phyloP scores from a whole-genome alignment of 2,888 invertebrate genomes.

The Oegoconia quadripuncta region DNA sequence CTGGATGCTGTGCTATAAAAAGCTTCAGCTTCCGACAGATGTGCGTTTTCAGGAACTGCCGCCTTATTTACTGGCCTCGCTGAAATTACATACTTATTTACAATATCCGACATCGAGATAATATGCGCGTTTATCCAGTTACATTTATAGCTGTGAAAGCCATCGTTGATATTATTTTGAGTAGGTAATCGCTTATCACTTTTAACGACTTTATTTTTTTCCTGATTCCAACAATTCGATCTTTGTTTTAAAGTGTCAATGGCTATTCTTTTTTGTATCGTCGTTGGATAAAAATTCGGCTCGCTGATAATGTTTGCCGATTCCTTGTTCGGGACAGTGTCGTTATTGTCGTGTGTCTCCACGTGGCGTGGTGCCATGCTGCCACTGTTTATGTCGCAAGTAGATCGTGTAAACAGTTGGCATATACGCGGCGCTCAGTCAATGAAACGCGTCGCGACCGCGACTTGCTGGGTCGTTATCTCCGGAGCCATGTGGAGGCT shows the following conservation, averaged over 20 bases:
- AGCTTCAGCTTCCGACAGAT: slow-evolving; percentile 46
- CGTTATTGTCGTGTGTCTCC: neutral
- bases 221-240: neutral
- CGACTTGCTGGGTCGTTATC: slow-evolving; percentile 36
- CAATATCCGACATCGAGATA: neutral
- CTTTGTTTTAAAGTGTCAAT: neutral
- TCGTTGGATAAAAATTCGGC: slow-evolving; percentile 1
- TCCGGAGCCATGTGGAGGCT: slow-evolving; percentile 62
- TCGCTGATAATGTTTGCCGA: neutral
- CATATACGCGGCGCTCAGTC: slow-evolving; percentile 49
- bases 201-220: neutral
- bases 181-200: neutral
- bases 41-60: slow-evolving; percentile 38
- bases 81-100: slow-evolving; percentile 32
- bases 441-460: slow-evolving; percentile 57
- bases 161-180: slow-evolving; percentile 23
- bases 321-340: no score
- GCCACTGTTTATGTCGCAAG: slow-evolving; percentile 43
- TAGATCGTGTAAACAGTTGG: slow-evolving; percentile 46
- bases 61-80: slow-evolving; percentile 28
- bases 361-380: slow-evolving; percentile 8
- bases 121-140: slow-evolving; percentile 14
- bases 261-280: neutral
- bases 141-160: slow-evolving; percentile 17
- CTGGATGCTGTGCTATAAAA: slow-evolving; percentile 43